A percentile compares a stretch with the other conserved stretches of the same genome.
phyloP scores from a whole-genome alignment of 2,113 vertebrate species.

The Megalops atlanticus region DNA sequence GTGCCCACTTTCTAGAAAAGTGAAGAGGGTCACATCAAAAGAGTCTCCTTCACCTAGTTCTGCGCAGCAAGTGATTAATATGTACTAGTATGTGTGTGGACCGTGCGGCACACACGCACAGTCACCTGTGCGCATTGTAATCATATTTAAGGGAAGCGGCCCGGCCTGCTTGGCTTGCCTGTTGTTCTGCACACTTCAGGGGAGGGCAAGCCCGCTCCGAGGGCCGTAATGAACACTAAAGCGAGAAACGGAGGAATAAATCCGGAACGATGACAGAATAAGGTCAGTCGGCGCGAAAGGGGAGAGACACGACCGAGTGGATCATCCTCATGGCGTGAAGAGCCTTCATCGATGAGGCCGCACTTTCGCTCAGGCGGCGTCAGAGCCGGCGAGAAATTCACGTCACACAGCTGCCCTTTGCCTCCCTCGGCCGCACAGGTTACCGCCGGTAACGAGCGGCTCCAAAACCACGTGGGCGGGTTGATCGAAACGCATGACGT shows the following conservation, averaged over 20 bases:
- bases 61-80: neutral
- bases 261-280: neutral
- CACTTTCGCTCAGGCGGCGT: too few relatives aligned
- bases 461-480: neutral
- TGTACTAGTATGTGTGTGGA: neutral
- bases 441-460: neutral
- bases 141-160: conserved; percentile 16
- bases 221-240: neutral
- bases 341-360: too few relatives aligned
- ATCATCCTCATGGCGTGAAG: neutral
- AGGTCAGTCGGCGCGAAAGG: neutral
- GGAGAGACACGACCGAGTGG: neutral
- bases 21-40: too few relatives aligned
- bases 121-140: neutral
- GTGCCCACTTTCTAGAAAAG: too few relatives aligned
- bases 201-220: neutral
- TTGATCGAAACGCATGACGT: neutral
- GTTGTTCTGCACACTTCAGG: neutral
- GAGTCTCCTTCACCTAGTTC: too few relatives aligned
- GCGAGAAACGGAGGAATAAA: neutral
- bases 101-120: neutral
- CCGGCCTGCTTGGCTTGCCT: neutral
- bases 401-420: neutral
- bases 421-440: neutral
- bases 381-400: neutral